Conservation (phyloP, 2,797 vertebrate genomes). For the Danionella dracula region DNA sequence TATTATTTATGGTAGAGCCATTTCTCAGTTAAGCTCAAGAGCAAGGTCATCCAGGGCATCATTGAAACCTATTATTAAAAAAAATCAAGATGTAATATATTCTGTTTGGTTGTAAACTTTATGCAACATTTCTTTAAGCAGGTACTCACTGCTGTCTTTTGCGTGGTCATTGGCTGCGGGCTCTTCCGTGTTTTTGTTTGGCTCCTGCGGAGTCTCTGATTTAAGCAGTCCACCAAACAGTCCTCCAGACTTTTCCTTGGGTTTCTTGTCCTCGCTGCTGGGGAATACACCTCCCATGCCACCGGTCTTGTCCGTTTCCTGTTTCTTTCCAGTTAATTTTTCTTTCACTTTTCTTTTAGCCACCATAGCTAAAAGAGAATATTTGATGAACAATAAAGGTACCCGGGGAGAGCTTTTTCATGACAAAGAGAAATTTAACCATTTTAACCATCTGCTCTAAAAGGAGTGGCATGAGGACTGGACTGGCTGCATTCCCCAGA, state of each 20-base stretch:
- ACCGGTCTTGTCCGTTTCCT: conserved; percentile 8
- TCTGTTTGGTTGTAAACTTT: no score
- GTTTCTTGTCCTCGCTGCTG: neutral
- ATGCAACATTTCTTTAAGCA: no score
- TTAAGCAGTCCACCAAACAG: conserved; percentile 30
- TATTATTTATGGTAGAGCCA: neutral
- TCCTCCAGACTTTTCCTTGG: conserved; percentile 21
- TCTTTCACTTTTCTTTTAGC: conserved; percentile 47
- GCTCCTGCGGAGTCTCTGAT: neutral
- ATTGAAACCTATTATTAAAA: conserved; percentile 33
- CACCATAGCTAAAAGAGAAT: conserved; percentile 15
- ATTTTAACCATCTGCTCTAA: no score
- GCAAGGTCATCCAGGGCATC: conserved; percentile 40
- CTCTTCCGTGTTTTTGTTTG: neutral
- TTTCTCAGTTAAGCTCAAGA: conserved; percentile 1
- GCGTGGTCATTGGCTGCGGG: neutral
- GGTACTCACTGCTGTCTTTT: conserved; percentile 3
- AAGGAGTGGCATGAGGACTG: conserved; percentile 2
- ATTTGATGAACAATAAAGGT: neutral
- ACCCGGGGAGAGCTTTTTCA: no score
- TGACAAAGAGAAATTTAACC: no score
- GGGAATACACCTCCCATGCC: conserved; percentile 40
- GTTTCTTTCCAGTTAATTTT: neutral
- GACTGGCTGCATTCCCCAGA: neutral
- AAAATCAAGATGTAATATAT: no score